Conservation (phyloP, 2,888 invertebrate species). For the Stenichneumon culpator region DNA sequence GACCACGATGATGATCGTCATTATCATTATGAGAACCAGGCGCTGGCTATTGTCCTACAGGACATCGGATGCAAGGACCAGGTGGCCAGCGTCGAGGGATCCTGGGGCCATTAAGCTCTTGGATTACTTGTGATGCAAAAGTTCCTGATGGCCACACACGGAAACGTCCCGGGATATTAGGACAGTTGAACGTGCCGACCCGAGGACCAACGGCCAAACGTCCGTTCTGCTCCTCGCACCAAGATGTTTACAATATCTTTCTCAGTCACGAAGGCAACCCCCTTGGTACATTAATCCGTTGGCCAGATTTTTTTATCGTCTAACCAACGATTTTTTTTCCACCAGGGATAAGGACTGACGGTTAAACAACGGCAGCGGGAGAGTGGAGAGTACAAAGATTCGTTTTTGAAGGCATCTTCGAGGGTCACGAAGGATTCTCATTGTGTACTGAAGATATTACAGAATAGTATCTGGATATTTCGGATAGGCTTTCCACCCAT, state of each 20-base stretch:
- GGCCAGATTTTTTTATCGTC: constrained; percentile 66
- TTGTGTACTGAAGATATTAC: neutral
- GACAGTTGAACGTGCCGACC: constrained; percentile 41
- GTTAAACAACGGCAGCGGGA: constrained; percentile 29
- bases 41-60: constrained; percentile 80
- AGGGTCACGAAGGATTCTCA: constrained; percentile 18
- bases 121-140: constrained; percentile 83
- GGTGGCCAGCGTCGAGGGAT: constrained; percentile 81
- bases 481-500: too few species aligned
- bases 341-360: constrained; percentile 13
- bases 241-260: neutral
- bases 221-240: constrained; percentile 28
- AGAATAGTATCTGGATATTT: neutral
- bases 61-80: constrained; percentile 76
- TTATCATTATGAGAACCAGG: constrained; percentile 69
- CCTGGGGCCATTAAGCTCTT: constrained; percentile 77
- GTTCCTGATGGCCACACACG: constrained; percentile 77
- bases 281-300: constrained; percentile 36
- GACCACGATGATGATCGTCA: constrained; percentile 55
- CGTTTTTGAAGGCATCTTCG: constrained; percentile 11
- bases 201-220: constrained; percentile 66
- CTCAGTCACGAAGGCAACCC: neutral
- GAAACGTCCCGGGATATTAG: constrained; percentile 48
- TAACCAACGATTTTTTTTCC: constrained; percentile 47
- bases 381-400: neutral